These are phyloP conservation scores for Albula goreensis DNA, from an alignment of 2,113 vertebrate species.

Conservation along the genomic window DNA sequence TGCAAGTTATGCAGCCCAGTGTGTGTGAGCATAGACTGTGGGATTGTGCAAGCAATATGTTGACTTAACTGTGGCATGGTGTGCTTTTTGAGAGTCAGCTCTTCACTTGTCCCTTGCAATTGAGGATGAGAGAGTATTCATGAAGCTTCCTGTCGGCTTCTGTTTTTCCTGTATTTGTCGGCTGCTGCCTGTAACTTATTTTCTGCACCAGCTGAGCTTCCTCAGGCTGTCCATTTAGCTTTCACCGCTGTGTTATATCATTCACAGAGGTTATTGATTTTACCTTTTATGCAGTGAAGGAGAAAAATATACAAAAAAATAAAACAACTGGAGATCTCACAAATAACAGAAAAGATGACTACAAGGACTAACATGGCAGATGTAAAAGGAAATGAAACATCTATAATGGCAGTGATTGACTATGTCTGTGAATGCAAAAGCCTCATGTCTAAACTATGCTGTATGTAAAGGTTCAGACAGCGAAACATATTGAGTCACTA, in stretches of 20 bases:
- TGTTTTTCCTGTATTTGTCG: constrained; percentile 11
- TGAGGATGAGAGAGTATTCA: neutral
- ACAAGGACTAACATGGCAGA: neutral
- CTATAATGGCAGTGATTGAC: neutral
- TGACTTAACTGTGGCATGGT: neutral
- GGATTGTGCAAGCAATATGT: neutral
- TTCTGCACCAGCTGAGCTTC: neutral
- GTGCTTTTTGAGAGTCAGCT: neutral
- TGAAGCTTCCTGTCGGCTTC: neutral
- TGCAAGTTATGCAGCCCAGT: neutral
- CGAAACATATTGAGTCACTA: neutral
- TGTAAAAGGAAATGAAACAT: neutral
- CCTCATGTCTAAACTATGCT: neutral
- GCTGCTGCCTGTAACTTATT: neutral
- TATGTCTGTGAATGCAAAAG: neutral
- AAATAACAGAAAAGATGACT: neutral
- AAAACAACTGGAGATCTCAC: neutral
- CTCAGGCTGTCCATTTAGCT: neutral
- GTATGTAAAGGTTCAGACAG: neutral
- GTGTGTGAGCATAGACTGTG: neutral
- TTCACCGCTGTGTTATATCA: neutral
- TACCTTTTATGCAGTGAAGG: neutral
- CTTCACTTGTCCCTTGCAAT: neutral
- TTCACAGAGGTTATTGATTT: constrained; percentile 8
- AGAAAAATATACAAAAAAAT: neutral